Evolutionary conservation across 2,113 vertebrate species (phyloP), one percentile per base, ranked within the genome.

Genomic region (Montifringilla adamsi): DNA sequence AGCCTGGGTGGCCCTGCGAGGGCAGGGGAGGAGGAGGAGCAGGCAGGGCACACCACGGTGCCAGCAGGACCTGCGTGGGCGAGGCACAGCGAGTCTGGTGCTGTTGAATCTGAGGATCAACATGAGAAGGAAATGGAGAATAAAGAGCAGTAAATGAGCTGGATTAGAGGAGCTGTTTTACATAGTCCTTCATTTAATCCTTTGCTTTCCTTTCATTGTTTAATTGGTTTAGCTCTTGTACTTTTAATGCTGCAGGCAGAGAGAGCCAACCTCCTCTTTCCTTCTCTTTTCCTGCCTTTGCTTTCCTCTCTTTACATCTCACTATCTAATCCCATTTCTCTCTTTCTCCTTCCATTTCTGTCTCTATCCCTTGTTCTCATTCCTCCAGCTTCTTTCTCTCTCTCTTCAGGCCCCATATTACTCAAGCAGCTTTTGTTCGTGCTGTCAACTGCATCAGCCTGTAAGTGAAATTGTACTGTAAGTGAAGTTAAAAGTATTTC

Each of bases 401-500:
- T 90, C 81, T 95, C 75, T 88, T 82, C 90, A 90, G 91, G 79
- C 81, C 58, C 69, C 91, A 81, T 96, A 97, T 97, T 97, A 95
- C 92, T 97, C 94, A 95, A 91, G 93, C 82, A 90, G 96, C 91
- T 96, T 97, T 97, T 96, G 96, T 96, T 97, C 92, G 37, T 0
- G 12, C 96, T 90, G 95, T 96, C 93, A 94, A 80, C 96, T 91
- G 91, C 94, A 91, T 87, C 91, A 86, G 63, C 26, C 46, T 96
- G 85, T 95, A 96, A 97, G 96, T 97, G 96, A 97, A 94, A 97
- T 97, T 92, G 95, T 97, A 96, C 97, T 94, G 95, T 97, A 97
- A 97, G 95, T 96, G 96, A 97, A 95, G 95, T 96, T 97, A 97
- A 96, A 97, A 97, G 96, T 96, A 97, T 97, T 97, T 97, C 97